phyloP scores from a whole-genome alignment of 2,113 vertebrate genomes.

The Aptenodytes patagonicus region DNA sequence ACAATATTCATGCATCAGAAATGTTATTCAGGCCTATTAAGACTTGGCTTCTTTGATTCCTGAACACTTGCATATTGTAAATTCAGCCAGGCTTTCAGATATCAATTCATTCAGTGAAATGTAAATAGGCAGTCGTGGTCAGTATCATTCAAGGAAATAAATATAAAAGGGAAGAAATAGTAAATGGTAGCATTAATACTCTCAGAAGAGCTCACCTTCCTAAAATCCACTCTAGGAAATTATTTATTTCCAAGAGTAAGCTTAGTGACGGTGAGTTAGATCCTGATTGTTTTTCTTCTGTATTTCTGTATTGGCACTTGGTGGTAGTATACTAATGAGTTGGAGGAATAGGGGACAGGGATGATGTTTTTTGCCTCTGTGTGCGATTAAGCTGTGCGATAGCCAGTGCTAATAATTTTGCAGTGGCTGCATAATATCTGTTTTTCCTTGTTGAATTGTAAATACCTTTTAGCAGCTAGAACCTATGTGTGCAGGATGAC shows the following conservation, averaged over 20 bases:
- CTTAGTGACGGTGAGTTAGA: not conserved
- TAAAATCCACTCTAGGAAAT: not conserved
- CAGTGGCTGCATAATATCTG: not conserved
- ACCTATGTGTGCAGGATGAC: not conserved
- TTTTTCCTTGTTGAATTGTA: not conserved
- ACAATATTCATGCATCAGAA: not conserved
- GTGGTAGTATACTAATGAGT: not conserved
- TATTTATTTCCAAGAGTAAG: not conserved
- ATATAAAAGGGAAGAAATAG: not conserved
- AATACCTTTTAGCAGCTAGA: not conserved
- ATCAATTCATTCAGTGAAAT: not conserved
- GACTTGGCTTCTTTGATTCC: not conserved
- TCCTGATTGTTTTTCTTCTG: not conserved
- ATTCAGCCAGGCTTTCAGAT: not conserved
- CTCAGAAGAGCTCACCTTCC: not conserved
- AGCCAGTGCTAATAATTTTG: not conserved
- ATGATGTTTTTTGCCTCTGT: not conserved
- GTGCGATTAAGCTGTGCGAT: not conserved
- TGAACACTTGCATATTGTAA: not conserved
- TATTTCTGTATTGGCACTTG: not conserved
- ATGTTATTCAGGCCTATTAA: not conserved
- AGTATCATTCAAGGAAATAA: not conserved
- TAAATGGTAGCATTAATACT: not conserved
- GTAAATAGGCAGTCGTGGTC: not conserved
- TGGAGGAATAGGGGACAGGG: not conserved